A percentile compares a stretch with the other conserved stretches of the same genome.
Evolutionary conservation across 2,113 vertebrate species (phyloP).

Genomic region (Microcebus griseorufus): DNA sequence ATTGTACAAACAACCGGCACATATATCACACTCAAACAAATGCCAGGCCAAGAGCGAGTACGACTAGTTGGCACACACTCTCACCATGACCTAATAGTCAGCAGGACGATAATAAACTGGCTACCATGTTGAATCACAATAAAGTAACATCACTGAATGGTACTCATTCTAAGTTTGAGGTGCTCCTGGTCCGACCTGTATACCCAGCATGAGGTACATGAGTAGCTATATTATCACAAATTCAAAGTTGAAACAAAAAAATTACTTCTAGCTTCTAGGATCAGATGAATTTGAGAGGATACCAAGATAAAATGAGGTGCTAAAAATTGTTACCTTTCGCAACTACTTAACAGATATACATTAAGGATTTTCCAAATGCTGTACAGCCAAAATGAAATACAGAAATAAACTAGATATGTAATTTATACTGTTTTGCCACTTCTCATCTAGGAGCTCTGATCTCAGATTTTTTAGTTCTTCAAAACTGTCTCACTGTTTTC

Average conservation of each 20-base stretch:
- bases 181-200: neutral
- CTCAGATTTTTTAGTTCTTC: neutral
- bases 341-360: neutral
- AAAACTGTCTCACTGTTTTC: neutral
- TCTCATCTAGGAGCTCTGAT: neutral
- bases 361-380: neutral
- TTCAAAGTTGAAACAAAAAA: conserved; percentile 1
- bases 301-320: neutral
- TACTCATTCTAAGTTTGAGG: neutral
- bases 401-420: neutral
- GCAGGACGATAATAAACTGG: neutral
- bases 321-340: neutral
- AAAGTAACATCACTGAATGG: neutral
- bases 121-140: neutral
- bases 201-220: neutral
- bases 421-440: neutral
- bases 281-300: neutral
- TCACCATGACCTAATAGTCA: neutral
- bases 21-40: conserved; percentile 58
- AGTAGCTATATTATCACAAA: neutral
- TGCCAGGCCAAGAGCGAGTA: conserved; percentile 50
- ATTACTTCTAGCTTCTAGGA: neutral
- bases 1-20: conserved; percentile 24
- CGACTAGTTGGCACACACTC: conserved; percentile 52
- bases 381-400: neutral